These are phyloP conservation scores for Pterostichus niger DNA, from an alignment of 2,888 invertebrate species.

Conservation along the genomic window DNA sequence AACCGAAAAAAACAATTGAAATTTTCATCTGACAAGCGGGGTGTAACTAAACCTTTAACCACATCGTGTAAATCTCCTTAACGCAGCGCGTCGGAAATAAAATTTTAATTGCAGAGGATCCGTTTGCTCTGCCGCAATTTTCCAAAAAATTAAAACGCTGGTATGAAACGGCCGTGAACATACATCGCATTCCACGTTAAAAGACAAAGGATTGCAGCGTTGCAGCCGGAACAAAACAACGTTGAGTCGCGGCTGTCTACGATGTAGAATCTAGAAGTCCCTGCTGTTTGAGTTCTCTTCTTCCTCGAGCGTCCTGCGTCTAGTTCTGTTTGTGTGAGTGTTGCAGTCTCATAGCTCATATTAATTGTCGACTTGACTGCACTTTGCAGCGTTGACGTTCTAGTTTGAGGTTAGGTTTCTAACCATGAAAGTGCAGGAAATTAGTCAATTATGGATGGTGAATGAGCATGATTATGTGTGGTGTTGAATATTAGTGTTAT, in stretches of 20 bases:
- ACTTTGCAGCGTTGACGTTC: background rate
- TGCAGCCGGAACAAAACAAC: conserved; percentile 33
- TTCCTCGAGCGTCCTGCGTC: background rate
- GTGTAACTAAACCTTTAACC: conserved; percentile 33
- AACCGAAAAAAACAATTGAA: conserved; percentile 21
- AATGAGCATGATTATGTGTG: too few species aligned
- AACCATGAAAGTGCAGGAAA: too few species aligned
- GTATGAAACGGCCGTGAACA: conserved; percentile 6
- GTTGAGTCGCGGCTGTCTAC: background rate
- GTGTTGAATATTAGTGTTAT: too few species aligned
- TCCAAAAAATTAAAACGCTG: conserved; percentile 28
- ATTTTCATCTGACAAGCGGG: conserved; percentile 1
- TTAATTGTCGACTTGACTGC: conserved; percentile 19
- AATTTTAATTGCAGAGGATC: conserved; percentile 10
- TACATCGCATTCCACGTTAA: background rate
- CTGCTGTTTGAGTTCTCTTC: conserved; percentile 3
- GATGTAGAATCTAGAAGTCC: background rate
- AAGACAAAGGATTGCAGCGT: conserved; percentile 33
- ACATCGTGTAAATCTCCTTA: conserved; percentile 26
- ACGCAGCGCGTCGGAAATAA: conserved; percentile 11
- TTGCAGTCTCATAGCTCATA: background rate
- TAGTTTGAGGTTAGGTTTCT: too few species aligned
- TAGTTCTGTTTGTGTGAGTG: background rate
- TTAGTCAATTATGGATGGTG: too few species aligned
- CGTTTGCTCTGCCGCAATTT: conserved; percentile 15